Base-by-base conservation (phyloP, 1,140 invertebrate genomes). In the Streblospio benedicti region DNA sequence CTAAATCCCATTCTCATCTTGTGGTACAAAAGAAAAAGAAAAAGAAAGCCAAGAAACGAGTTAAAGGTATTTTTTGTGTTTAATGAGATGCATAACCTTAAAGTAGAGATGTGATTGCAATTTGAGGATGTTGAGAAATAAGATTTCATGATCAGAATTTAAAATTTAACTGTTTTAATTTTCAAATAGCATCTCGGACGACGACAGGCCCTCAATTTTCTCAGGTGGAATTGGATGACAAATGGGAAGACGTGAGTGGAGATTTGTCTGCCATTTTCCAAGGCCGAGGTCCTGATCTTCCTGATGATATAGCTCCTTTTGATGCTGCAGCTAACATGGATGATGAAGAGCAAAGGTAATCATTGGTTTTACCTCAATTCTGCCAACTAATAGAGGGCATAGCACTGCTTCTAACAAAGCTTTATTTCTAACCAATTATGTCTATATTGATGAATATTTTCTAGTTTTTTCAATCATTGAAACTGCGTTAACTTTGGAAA, bases 321-420 rank as follows among this genome's bases (percentile, higher is more conserved):
- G 91, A 95, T 81, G 87, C 90, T 1, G 83, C 88, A 4, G 87
- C 87, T 12, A 90, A 93, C 57, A 81, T 83, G 20, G 80, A 85
- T 18, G 86, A 93, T 58, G 90, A 94, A 66, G 86, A 93, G 69
- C 92, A 95, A 80, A 93, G 90, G 89, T 91, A 78, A 76, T 79
- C 76, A 38, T 57, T 33, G 62, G 28, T 25, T 32, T 53, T 66
- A 59, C 61, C 67, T 63, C 20, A 18, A 31, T 14, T 61, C n/a
- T 33, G 59, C 57, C 20, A 16, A 9, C 16, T 23, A 23, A 14
- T 6, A 33, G 41, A 20, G n/a, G n/a, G 14, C 2, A 16, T 9
- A 57, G n/a, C 28, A 32, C 28, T 5, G 50, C 20, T 30, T 5
- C 28, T n/a, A 25, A 62, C 30, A 54, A 61, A 50, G 20, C 35